Base-by-base conservation (phyloP, 92 coral and sea anemone genomes). In the Parazoanthus atlanticus region DNA sequence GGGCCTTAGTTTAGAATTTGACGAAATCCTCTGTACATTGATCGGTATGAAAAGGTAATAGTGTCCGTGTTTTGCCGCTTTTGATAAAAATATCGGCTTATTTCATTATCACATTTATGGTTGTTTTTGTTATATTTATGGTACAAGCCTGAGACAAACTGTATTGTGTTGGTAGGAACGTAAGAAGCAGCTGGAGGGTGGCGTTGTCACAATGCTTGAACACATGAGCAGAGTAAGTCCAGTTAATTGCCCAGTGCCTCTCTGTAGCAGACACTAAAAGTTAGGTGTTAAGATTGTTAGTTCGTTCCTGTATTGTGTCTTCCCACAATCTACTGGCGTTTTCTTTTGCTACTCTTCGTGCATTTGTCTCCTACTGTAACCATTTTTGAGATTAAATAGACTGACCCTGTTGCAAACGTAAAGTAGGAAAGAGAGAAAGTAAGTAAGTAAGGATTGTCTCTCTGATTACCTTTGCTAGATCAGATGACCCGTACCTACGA, bases 161-260 rank as follows among this genome's bases (percentile, higher is more conserved):
- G 17, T 40, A 8, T 65, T 19, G 75, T 25, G 30, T 91, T 72
- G 9, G 19, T 82, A 97, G 99, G 92, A 91, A n/a, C 94, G 98
- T 38, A 97, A 91, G 84, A 86, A 91, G n/a, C 98, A 97, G 76
- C 89, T 97, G 69, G 99, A 95, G 72, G 89, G 88, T 75, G 86
- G 71, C 36, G 78, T 97, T 47, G 96, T 94, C 76, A 69, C 92
- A 61, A 43, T 94, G 28, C 86, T 97, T 23, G 99, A 97, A 89
- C 95, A 91, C 73, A 97, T 91, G 95, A 95, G 99, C 89, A 93
- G 99, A 89, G 99, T 96, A 88, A 83, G 96, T 66, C n/a, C 41
- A 25, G 33, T 86, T 21, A 38, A 1, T 23, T 1, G 5, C 2
- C 28, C 26, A 3, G 58, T 52, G 13, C 52, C 1, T 46, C 52